Evolutionary conservation across 1,140 invertebrate species (phyloP).

Genomic region (Goniozus legneri): DNA sequence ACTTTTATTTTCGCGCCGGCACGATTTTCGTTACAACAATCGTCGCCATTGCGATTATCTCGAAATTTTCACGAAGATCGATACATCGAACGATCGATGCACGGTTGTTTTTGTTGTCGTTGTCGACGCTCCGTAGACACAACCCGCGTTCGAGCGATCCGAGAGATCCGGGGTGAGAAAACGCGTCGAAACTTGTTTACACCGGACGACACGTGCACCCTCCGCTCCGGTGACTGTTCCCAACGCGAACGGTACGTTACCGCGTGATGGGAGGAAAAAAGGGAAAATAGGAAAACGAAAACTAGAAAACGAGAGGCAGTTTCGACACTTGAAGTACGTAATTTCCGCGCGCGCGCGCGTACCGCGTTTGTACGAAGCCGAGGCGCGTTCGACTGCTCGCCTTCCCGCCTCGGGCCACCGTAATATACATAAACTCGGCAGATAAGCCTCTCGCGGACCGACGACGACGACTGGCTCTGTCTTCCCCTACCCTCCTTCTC

Average conservation of each 20-base stretch:
- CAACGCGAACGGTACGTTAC: slow-evolving; percentile 6
- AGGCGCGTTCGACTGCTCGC: slow-evolving; percentile 29
- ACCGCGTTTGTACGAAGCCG: slow-evolving; percentile 12
- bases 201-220: too few species aligned
- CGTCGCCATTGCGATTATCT: slow-evolving; percentile 9
- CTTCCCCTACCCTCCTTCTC: slow-evolving; percentile 11
- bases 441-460: slow-evolving; percentile 33
- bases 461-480: slow-evolving; percentile 26
- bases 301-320: too few species aligned
- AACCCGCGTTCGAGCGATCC: too few species aligned
- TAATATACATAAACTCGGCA: slow-evolving; percentile 47
- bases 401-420: slow-evolving; percentile 35
- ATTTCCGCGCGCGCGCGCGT: slow-evolving; percentile 5
- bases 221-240: too few species aligned
- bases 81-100: too few species aligned
- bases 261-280: neutral
- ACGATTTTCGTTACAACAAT: slow-evolving; percentile 8
- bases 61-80: too few species aligned
- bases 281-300: too few species aligned
- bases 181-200: too few species aligned
- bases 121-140: too few species aligned
- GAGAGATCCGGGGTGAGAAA: too few species aligned
- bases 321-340: too few species aligned
- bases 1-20: neutral
- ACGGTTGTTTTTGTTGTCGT: too few species aligned